Conservation (phyloP, 2,888 invertebrate genomes). For the Pachliopta kotzebuea region DNA sequence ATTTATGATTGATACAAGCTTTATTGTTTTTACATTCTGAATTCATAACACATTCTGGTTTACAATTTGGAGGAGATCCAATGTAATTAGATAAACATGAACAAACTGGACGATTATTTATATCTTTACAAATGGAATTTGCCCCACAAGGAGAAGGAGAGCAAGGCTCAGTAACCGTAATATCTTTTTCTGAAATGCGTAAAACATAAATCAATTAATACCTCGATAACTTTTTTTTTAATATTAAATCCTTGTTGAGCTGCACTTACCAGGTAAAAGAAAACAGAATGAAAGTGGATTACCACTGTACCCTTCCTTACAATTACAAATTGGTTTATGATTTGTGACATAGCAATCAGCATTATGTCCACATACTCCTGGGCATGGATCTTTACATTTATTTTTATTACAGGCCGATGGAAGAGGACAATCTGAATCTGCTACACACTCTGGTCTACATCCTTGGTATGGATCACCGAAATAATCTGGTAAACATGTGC, state of each 20-base stretch:
- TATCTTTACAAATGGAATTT: conserved; percentile 86
- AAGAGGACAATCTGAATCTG: conserved; percentile 84
- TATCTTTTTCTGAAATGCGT: conserved; percentile 55
- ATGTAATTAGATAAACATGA: conserved; percentile 84
- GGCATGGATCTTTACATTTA: conserved; percentile 85
- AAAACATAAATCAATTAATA: background rate
- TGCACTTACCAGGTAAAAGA: conserved; percentile 55
- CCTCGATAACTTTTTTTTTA: background rate
- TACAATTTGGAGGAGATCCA: conserved; percentile 83
- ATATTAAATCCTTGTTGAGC: background rate
- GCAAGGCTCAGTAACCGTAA: conserved; percentile 80
- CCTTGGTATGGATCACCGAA: conserved; percentile 89
- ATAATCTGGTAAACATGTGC: conserved; percentile 85
- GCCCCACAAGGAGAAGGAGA: conserved; percentile 87
- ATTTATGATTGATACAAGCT: conserved; percentile 85
- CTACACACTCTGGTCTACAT: conserved; percentile 85
- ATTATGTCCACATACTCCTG: conserved; percentile 85
- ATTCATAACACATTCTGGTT: conserved; percentile 84
- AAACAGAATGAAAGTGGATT: conserved; percentile 82
- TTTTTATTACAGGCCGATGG: conserved; percentile 82
- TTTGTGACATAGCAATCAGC: conserved; percentile 84
- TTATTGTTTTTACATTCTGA: conserved; percentile 83
- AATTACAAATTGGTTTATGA: conserved; percentile 83
- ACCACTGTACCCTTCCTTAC: conserved; percentile 82
- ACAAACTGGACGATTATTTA: conserved; percentile 86